These are phyloP conservation scores for Clarias fuscus DNA, from an alignment of 2,797 vertebrate genomes.

Conservation along the genomic window DNA sequence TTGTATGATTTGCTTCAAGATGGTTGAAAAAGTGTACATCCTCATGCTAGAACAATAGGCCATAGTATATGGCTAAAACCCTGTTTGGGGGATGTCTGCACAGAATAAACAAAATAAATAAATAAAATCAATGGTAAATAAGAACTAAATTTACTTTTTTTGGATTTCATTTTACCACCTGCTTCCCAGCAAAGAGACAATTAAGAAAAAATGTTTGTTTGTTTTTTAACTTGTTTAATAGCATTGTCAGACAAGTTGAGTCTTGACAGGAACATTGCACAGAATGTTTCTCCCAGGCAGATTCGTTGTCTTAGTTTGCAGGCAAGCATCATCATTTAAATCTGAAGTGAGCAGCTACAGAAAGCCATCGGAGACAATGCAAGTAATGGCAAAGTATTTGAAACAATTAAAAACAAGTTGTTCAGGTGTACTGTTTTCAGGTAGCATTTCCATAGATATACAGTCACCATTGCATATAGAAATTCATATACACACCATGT, in stretches of 20 bases:
- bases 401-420: neutral
- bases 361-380: neutral
- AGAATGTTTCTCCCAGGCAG: neutral
- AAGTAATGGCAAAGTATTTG: neutral
- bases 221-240: neutral
- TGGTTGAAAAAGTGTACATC: neutral
- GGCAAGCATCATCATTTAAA: neutral
- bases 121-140: neutral
- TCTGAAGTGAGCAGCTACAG: neutral
- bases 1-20: neutral
- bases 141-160: neutral
- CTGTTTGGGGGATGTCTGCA: neutral
- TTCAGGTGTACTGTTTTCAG: neutral
- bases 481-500: neutral
- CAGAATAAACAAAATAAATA: neutral
- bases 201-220: neutral
- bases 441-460: neutral
- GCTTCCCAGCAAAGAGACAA: neutral
- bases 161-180: neutral
- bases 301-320: neutral
- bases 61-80: neutral
- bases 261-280: neutral
- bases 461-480: neutral
- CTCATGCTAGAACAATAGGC: neutral
- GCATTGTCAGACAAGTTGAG: neutral